Conservation (phyloP, 2,797 vertebrate species). For the Paguma larvata region DNA sequence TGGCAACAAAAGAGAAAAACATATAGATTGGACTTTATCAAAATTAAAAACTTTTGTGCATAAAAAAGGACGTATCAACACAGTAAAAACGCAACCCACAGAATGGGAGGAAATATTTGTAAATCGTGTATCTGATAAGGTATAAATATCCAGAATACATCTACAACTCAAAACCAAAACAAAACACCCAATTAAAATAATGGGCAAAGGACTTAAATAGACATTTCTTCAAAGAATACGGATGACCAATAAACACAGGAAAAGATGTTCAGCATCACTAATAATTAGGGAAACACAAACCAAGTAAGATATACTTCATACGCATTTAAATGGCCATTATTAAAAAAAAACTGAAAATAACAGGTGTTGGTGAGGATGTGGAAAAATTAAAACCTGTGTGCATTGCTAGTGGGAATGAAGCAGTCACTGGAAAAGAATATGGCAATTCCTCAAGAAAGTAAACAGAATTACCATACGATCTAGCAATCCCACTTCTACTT, state of each 20-base stretch:
- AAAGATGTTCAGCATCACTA: too few relatives aligned
- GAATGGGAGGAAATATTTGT: not conserved
- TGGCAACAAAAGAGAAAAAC: constrained; percentile 8
- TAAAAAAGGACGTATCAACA: not conserved
- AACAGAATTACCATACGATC: not conserved
- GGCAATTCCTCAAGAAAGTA: not conserved
- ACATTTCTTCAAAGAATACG: not conserved
- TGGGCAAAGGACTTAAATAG: not conserved
- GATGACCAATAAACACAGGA: not conserved
- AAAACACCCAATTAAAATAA: not conserved
- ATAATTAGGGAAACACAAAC: not conserved
- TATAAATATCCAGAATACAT: not conserved
- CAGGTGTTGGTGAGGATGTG: not conserved
- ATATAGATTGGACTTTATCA: not conserved
- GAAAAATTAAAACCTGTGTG: not conserved
- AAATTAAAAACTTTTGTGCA: constrained; percentile 35
- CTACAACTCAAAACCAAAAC: not conserved
- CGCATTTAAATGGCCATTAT: not conserved
- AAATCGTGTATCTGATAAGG: not conserved
- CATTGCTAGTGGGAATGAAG: not conserved
- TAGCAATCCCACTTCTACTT: not conserved
- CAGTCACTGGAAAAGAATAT: not conserved
- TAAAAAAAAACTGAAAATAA: not conserved
- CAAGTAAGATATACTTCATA: not conserved
- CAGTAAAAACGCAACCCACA: not conserved